Conservation (phyloP, 2,888 invertebrate species). For the Trissolcus japonicus region DNA sequence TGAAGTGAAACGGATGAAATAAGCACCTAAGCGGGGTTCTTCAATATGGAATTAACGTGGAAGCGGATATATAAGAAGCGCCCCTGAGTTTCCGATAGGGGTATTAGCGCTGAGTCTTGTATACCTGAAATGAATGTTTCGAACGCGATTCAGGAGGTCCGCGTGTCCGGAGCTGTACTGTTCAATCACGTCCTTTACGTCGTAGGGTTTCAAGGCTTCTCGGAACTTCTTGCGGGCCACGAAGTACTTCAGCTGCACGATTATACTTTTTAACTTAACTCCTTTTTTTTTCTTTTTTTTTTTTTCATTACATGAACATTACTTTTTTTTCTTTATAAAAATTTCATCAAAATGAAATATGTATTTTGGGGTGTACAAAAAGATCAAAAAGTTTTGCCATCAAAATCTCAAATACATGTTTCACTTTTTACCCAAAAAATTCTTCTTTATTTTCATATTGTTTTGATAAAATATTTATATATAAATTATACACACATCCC, state of each 20-base stretch:
- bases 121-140: slow-evolving; percentile 90
- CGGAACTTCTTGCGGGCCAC: slow-evolving; percentile 93
- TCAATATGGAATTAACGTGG: slow-evolving; percentile 43
- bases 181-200: slow-evolving; percentile 97
- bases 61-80: slow-evolving; percentile 45
- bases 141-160: slow-evolving; percentile 91
- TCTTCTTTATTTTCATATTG: neutral
- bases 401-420: neutral
- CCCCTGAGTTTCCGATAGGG: slow-evolving; percentile 46
- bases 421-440: neutral
- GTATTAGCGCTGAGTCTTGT: slow-evolving; percentile 44
- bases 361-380: neutral
- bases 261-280: slow-evolving; percentile 27
- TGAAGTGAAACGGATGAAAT: slow-evolving; percentile 17
- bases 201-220: slow-evolving; percentile 96
- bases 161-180: slow-evolving; percentile 93
- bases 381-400: neutral
- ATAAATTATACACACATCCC: neutral
- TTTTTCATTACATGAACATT: no score
- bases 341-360: neutral
- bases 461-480: neutral
- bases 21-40: slow-evolving; percentile 47
- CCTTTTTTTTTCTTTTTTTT: neutral
- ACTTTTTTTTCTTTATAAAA: no score
- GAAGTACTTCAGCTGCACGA: slow-evolving; percentile 90